A percentile compares a stretch with the other conserved stretches of the same genome.
Evolutionary conservation across 2,113 vertebrate genomes (phyloP).

Genomic region (Hystrix cristata): DNA sequence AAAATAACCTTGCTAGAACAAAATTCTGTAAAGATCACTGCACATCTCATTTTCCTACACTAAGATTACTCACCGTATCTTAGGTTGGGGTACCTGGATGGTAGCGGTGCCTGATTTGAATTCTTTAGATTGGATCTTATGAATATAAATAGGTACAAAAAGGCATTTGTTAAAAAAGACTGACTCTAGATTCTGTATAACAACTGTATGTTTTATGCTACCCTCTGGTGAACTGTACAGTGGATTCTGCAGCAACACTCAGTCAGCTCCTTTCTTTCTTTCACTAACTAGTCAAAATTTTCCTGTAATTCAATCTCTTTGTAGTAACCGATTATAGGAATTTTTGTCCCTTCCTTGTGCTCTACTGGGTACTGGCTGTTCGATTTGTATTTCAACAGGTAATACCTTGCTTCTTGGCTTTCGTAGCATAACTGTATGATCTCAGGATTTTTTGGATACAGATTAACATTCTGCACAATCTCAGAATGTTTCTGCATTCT

Average conservation of each 20-base stretch:
- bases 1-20: background rate
- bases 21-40: background rate
- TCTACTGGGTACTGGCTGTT: background rate
- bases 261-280: background rate
- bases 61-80: background rate
- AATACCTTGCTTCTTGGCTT: background rate
- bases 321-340: background rate
- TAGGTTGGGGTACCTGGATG: background rate
- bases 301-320: background rate
- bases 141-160: background rate
- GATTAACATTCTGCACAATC: too few relatives aligned
- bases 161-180: background rate
- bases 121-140: background rate
- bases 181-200: background rate
- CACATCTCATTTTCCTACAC: background rate
- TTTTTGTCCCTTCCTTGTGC: background rate
- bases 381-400: background rate
- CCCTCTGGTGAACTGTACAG: background rate
- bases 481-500: background rate
- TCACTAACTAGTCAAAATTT: background rate
- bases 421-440: background rate
- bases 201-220: background rate
- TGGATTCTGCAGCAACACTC: background rate
- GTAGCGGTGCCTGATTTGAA: background rate
- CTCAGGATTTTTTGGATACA: background rate